A percentile compares a stretch with the other conserved stretches of the same genome.
Evolutionary conservation across 2,888 invertebrate species (phyloP).

Genomic region (Peribatodes rhomboidaria): DNA sequence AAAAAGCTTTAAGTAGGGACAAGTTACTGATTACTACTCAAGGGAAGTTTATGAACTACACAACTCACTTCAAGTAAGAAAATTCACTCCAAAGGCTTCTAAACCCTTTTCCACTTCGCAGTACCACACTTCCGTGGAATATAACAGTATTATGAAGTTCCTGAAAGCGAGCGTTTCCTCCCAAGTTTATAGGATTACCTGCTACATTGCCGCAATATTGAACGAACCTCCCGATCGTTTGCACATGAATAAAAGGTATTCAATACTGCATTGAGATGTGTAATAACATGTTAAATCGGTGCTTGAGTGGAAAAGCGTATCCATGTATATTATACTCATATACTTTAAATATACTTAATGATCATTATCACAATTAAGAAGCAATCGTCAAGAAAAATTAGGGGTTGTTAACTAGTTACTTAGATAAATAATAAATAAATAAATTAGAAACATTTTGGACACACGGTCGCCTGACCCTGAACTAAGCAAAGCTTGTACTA

Average conservation of each 20-base stretch:
- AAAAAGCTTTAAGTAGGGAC: neutral
- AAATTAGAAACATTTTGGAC: too few species aligned
- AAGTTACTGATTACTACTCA: neutral
- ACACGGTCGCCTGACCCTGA: too few species aligned
- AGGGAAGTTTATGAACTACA: slow-evolving; percentile 5
- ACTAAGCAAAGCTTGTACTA: too few species aligned
- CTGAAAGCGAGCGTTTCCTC: slow-evolving; percentile 53
- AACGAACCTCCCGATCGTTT: slow-evolving; percentile 46
- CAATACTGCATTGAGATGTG: slow-evolving; percentile 28
- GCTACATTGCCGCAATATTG: slow-evolving; percentile 51
- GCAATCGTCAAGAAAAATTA: too few species aligned
- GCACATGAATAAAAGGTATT: slow-evolving; percentile 39
- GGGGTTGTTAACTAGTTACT: too few species aligned
- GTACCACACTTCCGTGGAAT: slow-evolving; percentile 46
- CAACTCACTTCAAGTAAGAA: slow-evolving; percentile 6
- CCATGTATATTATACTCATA: too few species aligned
- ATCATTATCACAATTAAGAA: too few species aligned
- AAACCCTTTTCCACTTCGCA: slow-evolving; percentile 34
- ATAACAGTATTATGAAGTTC: slow-evolving; percentile 61
- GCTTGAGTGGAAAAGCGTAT: neutral
- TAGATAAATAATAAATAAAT: too few species aligned
- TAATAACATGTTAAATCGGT: slow-evolving; percentile 4
- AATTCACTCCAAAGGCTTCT: slow-evolving; percentile 1
- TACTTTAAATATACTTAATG: too few species aligned
- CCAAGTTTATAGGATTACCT: slow-evolving; percentile 60